Base-by-base conservation (phyloP, 2,888 invertebrate genomes). In the Scaptomyza cyrtandrae region DNA sequence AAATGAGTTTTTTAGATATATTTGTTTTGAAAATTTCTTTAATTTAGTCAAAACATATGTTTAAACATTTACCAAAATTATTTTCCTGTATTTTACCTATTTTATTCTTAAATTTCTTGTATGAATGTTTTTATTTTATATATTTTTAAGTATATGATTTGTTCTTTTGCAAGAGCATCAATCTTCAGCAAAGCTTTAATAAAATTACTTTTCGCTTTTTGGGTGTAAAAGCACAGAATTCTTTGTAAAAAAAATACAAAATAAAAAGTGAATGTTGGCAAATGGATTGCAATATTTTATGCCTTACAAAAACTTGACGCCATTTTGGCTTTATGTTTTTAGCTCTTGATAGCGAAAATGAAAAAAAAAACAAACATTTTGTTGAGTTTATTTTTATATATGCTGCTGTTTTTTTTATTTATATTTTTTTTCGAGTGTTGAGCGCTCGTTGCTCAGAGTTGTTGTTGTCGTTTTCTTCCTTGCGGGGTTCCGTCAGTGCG, bases 281-380 rank as follows among this genome's bases (percentile, higher is more conserved):
- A 77, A 68, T 60, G 16, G 33, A 46, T 54, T 68, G 35, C 58
- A 55, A 68, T 58, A 71, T 72, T 61, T 64, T 54, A 58, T 63
- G 67, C 27, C 37, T 11, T 16, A 44, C 19, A 64, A 60, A 63
- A 77, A 65, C 61, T 56, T 61, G 43, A 52, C 60, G 56, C 46
- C 64, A 63, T 66, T 70, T 65, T 54, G 57, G 43, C 57, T 62
- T 73, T 69, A 65, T 68, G 67, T 37, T 77, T 31, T 68, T 54
- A 57, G 73, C 55, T 43, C 43, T 50, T 62, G 60, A 68, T 56
- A 64, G 56, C 33, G 59, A 60, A 54, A 62, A 49, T 57, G 48
- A 37, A 71, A 54, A 62, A 14, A 55, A 62, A 57, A 57, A 60
- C 45, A 65, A 54, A 62, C 27, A 56, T 59, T 54, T 54, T 65